phyloP scores from a whole-genome alignment of 2,888 invertebrate species.

The Meteorus cinctellus region DNA sequence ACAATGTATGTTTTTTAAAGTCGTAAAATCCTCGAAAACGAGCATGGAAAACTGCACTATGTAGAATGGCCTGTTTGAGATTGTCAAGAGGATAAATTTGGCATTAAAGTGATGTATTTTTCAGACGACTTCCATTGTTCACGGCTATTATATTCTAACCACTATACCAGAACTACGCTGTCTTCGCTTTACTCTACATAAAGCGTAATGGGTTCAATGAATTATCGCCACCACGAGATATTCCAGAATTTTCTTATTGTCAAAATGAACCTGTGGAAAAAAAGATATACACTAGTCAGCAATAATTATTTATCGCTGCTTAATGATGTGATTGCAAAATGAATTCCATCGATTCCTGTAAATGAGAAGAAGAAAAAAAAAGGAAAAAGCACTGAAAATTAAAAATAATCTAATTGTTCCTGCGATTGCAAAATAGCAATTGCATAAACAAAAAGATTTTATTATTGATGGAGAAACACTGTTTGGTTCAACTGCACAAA shows the following conservation, averaged over 20 bases:
- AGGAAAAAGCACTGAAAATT: neutral
- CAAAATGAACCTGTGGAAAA: neutral
- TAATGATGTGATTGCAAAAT: neutral
- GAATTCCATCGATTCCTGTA: neutral
- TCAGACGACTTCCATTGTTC: conserved; percentile 27
- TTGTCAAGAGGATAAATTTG: conserved; percentile 35
- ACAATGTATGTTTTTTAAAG: conserved; percentile 16
- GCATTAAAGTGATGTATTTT: conserved; percentile 37
- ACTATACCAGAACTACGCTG: conserved; percentile 3
- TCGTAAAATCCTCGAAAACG: conserved; percentile 9
- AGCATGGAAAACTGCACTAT: conserved; percentile 5
- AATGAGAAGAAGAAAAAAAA: neutral
- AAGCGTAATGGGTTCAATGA: conserved; percentile 13
- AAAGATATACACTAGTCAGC: neutral
- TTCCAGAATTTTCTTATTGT: neutral
- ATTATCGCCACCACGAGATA: neutral
- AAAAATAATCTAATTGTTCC: conserved; percentile 17
- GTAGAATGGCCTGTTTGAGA: conserved; percentile 7
- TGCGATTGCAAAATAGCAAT: neutral
- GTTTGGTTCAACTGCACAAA: conserved; percentile 9
- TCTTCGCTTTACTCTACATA: neutral
- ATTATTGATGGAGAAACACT: conserved; percentile 5
- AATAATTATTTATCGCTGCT: conserved; percentile 3
- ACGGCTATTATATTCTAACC: neutral
- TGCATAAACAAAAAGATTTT: conserved; percentile 2